Percentiles rank a stretch among this genome's conserved stretches.
phyloP scores from a whole-genome alignment of 2,797 vertebrate species.

The Anolis apletophallus region DNA sequence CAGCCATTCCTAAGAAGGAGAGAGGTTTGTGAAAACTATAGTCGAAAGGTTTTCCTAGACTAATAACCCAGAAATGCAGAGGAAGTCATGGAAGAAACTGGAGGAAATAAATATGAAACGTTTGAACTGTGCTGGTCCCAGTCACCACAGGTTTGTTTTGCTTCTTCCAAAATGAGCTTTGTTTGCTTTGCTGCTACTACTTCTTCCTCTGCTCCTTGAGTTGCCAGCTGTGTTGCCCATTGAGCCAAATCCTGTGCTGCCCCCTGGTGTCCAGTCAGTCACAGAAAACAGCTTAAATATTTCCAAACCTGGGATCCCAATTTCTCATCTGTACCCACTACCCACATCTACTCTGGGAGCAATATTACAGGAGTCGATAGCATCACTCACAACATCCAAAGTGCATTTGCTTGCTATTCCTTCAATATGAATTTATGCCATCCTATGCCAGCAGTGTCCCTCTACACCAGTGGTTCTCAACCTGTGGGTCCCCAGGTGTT shows the following conservation, averaged over 20 bases:
- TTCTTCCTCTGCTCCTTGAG: neutral
- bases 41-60: neutral
- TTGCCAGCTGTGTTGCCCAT: neutral
- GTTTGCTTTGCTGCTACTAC: neutral
- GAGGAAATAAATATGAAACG: neutral
- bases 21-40: neutral
- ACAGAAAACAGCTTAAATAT: neutral
- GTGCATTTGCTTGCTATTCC: too few species aligned
- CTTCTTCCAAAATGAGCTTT: neutral
- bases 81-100: neutral
- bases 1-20: neutral
- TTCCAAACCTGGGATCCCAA: too few species aligned
- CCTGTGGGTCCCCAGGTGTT: too few species aligned
- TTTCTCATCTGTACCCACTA: too few species aligned
- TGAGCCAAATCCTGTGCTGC: constrained; percentile 14
- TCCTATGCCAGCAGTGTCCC: too few species aligned
- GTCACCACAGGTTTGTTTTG: neutral
- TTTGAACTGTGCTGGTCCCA: neutral
- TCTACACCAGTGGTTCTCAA: too few species aligned
- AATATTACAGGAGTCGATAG: too few species aligned
- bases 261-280: constrained; percentile 18
- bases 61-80: neutral
- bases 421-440: too few species aligned
- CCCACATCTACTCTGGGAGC: too few species aligned
- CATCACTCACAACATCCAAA: too few species aligned